A percentile compares a stretch with the other conserved stretches of the same genome.
Conservation (phyloP, 1,140 invertebrate genomes). For the Drosophila cardini region DNA sequence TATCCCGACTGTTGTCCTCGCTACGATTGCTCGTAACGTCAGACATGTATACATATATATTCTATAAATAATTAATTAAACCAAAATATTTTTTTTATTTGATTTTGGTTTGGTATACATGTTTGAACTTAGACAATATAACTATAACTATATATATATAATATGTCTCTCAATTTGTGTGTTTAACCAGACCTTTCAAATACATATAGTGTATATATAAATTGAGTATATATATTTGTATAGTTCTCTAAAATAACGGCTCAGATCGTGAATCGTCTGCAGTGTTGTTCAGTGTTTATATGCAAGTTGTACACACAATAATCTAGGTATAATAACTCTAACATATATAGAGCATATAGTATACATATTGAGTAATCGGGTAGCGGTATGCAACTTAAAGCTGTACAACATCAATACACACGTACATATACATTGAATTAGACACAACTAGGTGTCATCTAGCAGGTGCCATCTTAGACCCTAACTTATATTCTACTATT, state of each 20-base stretch:
- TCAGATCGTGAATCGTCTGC: conserved; percentile 7
- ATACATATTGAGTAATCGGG: conserved; percentile 21
- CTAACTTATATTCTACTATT: conserved; percentile 11
- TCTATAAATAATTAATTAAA: conserved; percentile 53
- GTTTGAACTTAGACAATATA: conserved; percentile 68
- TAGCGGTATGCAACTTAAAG: conserved; percentile 35
- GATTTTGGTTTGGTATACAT: conserved; percentile 76
- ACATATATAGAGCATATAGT: conserved; percentile 9
- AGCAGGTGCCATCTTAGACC: conserved; percentile 31
- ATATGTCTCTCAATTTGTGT: conserved; percentile 38
- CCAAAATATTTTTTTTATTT: conserved; percentile 64
- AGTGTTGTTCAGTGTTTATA: conserved; percentile 7
- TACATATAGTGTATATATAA: conserved; percentile 28
- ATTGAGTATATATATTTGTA: conserved; percentile 55
- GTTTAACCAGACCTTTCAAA: conserved; percentile 8
- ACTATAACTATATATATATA: conserved; percentile 49
- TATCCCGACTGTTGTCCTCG: conserved; percentile 61
- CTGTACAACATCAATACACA: conserved; percentile 40
- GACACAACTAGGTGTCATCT: conserved; percentile 2
- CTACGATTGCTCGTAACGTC: background rate
- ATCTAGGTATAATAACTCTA: conserved; percentile 14
- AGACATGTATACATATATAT: background rate
- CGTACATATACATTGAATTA: conserved; percentile 5
- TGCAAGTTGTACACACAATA: conserved; percentile 15
- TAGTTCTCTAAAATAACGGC: conserved; percentile 71